These are phyloP conservation scores for Ara ararauna DNA, from an alignment of 2,797 vertebrate genomes.

Conservation along the genomic window DNA sequence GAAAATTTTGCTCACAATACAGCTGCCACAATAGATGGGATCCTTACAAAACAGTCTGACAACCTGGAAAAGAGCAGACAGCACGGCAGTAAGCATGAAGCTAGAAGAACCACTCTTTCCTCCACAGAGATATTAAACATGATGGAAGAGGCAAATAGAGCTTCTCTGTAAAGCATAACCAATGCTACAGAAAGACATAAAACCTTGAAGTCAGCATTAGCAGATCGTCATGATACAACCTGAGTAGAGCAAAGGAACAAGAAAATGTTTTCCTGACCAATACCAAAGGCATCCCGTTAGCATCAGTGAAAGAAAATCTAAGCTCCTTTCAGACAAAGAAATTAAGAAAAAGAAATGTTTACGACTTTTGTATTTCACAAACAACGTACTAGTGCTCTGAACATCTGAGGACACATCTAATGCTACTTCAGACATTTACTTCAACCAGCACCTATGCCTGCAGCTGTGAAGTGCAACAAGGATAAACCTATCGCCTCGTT, in stretches of 20 bases:
- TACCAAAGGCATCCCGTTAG: background rate
- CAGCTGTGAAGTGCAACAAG: background rate
- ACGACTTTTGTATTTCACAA: background rate
- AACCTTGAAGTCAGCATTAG: background rate
- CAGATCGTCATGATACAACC: background rate
- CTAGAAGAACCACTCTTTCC: background rate
- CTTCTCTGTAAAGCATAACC: background rate
- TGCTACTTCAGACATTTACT: background rate
- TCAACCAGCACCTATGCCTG: background rate
- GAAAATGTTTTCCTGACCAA: background rate
- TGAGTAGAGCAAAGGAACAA: background rate
- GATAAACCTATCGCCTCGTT: background rate
- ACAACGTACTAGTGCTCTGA: background rate
- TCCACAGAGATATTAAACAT: background rate
- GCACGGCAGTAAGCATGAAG: background rate
- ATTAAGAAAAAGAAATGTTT: background rate
- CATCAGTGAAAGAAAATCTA: background rate
- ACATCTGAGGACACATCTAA: background rate
- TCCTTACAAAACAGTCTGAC: background rate
- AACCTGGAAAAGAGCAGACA: background rate
- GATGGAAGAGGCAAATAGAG: background rate
- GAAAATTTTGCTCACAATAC: background rate
- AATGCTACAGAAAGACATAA: background rate
- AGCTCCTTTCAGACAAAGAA: background rate
- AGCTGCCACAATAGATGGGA: background rate